Evolutionary conservation across 1,140 invertebrate species (phyloP).

Genomic region (Trichonephila clavata): DNA sequence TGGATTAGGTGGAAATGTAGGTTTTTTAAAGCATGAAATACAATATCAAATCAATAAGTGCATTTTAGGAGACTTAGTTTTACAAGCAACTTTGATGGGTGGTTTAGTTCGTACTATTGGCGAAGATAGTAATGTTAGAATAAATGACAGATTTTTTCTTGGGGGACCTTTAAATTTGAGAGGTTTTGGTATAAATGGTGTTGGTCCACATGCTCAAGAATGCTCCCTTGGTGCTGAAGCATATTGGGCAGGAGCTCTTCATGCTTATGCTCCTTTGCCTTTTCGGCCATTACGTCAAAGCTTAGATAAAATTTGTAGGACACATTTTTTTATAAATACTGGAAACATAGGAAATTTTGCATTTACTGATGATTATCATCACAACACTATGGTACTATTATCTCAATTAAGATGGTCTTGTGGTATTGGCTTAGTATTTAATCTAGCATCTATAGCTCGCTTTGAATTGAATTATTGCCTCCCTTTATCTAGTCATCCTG

Average conservation of each 20-base stretch:
- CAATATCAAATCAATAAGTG: conserved; percentile 89
- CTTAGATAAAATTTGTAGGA: conserved; percentile 89
- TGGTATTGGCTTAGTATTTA: conserved; percentile 89
- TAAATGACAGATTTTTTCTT: conserved; percentile 91
- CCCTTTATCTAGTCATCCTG: conserved; percentile 83
- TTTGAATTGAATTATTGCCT: conserved; percentile 93
- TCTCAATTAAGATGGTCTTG: conserved; percentile 81
- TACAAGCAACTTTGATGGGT: conserved; percentile 81
- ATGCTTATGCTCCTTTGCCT: conserved; percentile 92
- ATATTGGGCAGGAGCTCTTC: conserved; percentile 90
- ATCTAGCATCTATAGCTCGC: conserved; percentile 88
- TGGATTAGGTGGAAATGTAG: conserved; percentile 92
- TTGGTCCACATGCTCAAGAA: conserved; percentile 87
- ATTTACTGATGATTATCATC: conserved; percentile 79
- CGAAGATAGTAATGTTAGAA: conserved; percentile 83
- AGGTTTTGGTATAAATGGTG: conserved; percentile 90
- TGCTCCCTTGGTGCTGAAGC: conserved; percentile 83
- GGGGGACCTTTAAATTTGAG: conserved; percentile 91
- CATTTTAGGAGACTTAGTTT: conserved; percentile 80
- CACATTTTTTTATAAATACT: conserved; percentile 91
- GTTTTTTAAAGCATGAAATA: conserved; percentile 91
- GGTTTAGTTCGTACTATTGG: conserved; percentile 66
- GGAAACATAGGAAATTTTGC: conserved; percentile 87
- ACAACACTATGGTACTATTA: conserved; percentile 79
- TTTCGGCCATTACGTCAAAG: conserved; percentile 88